A percentile compares a stretch with the other conserved stretches of the same genome.
phyloP scores from a whole-genome alignment of 2,888 invertebrate genomes.

The Ferrisia virgata region DNA sequence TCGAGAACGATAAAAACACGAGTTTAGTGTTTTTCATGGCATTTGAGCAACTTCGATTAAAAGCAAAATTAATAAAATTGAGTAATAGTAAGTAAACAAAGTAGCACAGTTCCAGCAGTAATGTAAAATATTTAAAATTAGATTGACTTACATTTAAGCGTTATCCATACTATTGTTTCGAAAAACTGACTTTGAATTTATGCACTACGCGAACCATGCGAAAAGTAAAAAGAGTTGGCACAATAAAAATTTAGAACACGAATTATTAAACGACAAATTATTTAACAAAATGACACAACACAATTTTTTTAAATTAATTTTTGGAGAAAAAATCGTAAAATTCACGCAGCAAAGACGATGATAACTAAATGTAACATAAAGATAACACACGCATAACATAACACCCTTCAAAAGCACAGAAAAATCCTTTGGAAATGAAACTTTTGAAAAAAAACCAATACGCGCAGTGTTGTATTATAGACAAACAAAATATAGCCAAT shows the following conservation, averaged over 20 bases:
- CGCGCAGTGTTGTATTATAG: neutral
- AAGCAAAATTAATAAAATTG: neutral
- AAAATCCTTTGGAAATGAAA: neutral
- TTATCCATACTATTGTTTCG: neutral
- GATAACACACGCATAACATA: conserved; percentile 33
- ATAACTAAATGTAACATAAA: conserved; percentile 32
- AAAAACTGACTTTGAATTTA: neutral
- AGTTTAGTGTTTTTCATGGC: too few relatives aligned
- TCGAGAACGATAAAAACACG: too few relatives aligned
- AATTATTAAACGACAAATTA: neutral
- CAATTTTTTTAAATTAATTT: neutral
- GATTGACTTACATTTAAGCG: conserved; percentile 7
- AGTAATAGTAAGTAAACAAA: neutral
- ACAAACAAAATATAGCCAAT: neutral
- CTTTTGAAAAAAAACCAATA: neutral
- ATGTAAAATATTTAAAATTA: neutral
- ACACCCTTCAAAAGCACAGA: conserved; percentile 31
- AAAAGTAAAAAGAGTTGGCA: neutral
- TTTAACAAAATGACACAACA: neutral
- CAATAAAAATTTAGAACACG: neutral
- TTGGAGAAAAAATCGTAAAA: conserved; percentile 15
- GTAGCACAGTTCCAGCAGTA: neutral
- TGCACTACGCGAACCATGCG: neutral
- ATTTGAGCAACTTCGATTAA: too few relatives aligned
- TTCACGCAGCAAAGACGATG: conserved; percentile 16